phyloP scores from a whole-genome alignment of 2,113 vertebrate species.

The Oophaga pumilio region DNA sequence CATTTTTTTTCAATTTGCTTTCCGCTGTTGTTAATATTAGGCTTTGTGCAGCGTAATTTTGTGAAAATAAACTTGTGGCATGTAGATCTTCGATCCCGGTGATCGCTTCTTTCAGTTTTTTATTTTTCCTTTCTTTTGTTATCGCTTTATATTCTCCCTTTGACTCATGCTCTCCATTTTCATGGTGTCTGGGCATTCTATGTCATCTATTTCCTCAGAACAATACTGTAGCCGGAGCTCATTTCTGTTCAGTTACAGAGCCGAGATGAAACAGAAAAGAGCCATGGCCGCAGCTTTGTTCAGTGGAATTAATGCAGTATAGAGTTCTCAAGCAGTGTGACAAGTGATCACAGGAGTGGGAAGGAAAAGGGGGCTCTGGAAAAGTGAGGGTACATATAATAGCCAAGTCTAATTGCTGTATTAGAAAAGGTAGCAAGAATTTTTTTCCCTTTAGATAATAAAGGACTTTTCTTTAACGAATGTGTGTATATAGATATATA shows the following conservation, averaged over 20 bases:
- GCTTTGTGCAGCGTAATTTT: background rate
- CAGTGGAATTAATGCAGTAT: constrained; percentile 36
- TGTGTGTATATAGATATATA: background rate
- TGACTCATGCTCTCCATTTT: constrained; percentile 27
- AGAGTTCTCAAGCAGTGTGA: constrained; percentile 47
- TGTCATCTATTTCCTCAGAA: constrained; percentile 52
- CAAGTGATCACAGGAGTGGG: constrained; percentile 34
- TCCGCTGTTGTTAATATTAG: background rate
- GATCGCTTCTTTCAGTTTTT: background rate
- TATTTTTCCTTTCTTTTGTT: background rate
- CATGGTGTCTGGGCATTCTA: constrained; percentile 37
- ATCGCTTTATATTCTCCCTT: constrained; percentile 6
- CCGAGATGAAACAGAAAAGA: constrained; percentile 35
- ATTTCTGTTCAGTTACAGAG: constrained; percentile 53
- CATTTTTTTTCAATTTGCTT: background rate
- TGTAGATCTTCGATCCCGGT: background rate
- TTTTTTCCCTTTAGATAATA: background rate
- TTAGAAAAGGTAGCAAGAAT: background rate
- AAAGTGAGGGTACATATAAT: constrained; percentile 8
- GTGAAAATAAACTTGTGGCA: background rate
- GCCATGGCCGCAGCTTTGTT: constrained; percentile 41
- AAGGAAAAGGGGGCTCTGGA: constrained; percentile 10
- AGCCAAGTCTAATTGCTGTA: constrained; percentile 30
- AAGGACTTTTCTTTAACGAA: background rate
- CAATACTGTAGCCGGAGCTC: constrained; percentile 49